Base-by-base conservation (phyloP, 2,888 invertebrate species). In the Hybos culiciformis region DNA sequence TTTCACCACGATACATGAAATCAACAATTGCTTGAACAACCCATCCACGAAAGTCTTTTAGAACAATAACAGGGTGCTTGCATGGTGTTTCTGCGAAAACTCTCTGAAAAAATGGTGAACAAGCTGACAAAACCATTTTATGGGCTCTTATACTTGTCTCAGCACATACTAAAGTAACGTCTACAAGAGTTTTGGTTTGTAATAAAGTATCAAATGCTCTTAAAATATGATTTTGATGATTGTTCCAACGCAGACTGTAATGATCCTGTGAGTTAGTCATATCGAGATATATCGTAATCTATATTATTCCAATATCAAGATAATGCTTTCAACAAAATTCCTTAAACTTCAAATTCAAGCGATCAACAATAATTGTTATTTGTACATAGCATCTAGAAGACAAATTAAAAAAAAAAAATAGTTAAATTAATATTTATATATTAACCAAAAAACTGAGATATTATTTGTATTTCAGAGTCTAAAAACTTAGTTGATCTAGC, bases 1-100 rank as follows among this genome's bases (percentile, higher is more conserved):
- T 87, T 69, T 91, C 88, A 31, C 91, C 91, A 53, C 85, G 82
- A 69, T 92, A 92, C 88, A 91, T 91, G 60, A 91, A 92, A 68
- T 88, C 86, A 48, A 91, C 83, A 47, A 91, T 83, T 26, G 87
- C 85, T 57, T 86, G 84, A 48, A 92, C 81, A 57, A 90, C 88
- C 78, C 86, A 84, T 52, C 83, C 85, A 56, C 78, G 78, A 63
- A 88, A 85, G 70, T 91, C 90, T 64, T 90, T 90, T 48, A 92
- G 69, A 53, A 91, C 87, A 60, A 92, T 87, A 53, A 91, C 86
- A 33, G 91, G 91, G 63, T 92, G 91, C 65, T 90, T 87, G 74
- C 90, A 90, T 43, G 90, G 90, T 57, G 87, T 88, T 61, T 91
- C 90, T 56, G 83, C 78, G 63, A 91, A 86, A 61, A 91, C 83